Conservation (phyloP, 2,797 vertebrate genomes). For the Hylomyscus alleni region DNA sequence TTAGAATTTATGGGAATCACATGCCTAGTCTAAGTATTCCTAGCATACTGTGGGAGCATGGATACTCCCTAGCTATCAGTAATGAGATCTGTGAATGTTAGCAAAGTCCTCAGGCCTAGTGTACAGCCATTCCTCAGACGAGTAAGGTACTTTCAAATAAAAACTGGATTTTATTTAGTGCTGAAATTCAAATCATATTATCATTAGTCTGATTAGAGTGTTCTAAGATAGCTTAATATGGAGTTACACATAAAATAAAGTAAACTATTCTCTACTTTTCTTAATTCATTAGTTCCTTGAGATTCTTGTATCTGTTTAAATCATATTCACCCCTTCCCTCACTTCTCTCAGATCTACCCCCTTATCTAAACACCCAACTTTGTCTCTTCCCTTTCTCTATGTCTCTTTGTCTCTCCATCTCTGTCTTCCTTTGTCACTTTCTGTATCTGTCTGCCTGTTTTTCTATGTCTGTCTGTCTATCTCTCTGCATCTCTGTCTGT, state of each 20-base stretch:
- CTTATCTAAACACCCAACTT: background rate
- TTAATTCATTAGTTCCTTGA: background rate
- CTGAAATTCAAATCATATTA: slow-evolving; percentile 8
- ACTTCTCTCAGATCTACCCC: background rate
- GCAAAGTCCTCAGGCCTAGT: background rate
- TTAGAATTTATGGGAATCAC: background rate
- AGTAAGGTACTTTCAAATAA: background rate
- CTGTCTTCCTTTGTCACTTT: background rate
- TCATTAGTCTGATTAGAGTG: background rate
- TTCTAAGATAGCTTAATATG: slow-evolving; percentile 30
- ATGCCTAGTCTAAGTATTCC: background rate
- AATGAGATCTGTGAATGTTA: background rate
- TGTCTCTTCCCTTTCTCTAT: background rate
- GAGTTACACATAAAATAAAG: background rate
- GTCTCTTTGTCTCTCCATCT: background rate
- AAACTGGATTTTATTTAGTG: background rate
- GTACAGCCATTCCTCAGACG: background rate
- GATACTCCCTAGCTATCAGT: background rate
- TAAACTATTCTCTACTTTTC: background rate
- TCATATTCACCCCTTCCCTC: background rate
- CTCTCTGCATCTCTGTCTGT: background rate
- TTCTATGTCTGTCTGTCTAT: background rate
- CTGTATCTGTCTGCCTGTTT: too few relatives aligned
- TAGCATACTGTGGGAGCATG: background rate
- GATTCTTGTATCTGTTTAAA: background rate